Base-by-base conservation (phyloP, 1,140 invertebrate species). In the Cotesia chilonis region DNA sequence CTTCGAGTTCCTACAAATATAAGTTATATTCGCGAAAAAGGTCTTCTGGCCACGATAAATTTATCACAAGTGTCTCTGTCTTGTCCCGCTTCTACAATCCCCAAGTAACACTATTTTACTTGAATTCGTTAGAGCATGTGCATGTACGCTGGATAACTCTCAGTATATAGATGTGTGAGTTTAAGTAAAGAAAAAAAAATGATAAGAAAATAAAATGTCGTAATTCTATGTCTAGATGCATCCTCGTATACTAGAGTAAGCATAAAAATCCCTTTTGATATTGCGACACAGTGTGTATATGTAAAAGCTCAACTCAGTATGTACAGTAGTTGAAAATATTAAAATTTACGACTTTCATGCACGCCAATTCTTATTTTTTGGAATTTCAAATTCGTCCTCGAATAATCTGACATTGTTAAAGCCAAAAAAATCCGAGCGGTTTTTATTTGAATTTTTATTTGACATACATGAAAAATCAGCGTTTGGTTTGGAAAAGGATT, bases 11-110 rank as follows among this genome's bases (percentile, higher is more conserved):
- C 59, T 57, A 74, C 55, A 61, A 65, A 67, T 63, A 41, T 61
- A 47, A 61, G 35, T 73, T 73, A 70, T 47, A 59, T 74, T 38
- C 47, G 67, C 35, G 51, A 74, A 74, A 75, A 70, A 66, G 68
- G 71, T 75, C 72, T 57, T 68, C 66, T 67, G 54, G 47, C 63
- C 57, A 72, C 76, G 41, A 77, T 77, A 77, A 77, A 77, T 77
- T 75, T 77, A 59, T 77, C 76, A 77, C 57, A 69, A 74, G 73
- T 74, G 74, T 74, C 76, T 35, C 67, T 68, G 52, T 55, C 37
- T 54, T 14, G 54, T 52, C 54, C 73, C 64, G n/a, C 28, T 51
- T 65, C 59, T 41, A 51, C 67, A 60, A 51, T 61, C 10, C 41
- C 37, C 36, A 7, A 59, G 47, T 60, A 35, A 47, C 41, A 47